Base-by-base conservation (phyloP, 2,888 invertebrate species). In the Nasonovia ribisnigri region DNA sequence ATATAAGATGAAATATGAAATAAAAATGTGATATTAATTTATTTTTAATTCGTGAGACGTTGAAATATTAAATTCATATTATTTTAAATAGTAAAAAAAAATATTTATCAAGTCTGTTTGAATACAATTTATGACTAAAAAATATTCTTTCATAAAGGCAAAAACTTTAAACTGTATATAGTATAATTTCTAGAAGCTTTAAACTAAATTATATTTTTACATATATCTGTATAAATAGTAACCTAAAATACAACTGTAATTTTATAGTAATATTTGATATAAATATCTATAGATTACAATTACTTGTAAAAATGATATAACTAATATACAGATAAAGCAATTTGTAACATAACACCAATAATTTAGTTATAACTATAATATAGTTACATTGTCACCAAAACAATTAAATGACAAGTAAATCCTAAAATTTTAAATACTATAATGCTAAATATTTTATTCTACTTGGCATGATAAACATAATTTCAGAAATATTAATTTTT, bases 121-220 rank as follows among this genome's bases (percentile, higher is more conserved):
- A 91, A 84, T 91, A 43, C 20, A 92, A 86, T 48, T 86, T 60
- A 46, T 57, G n/a, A 54, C 11, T 54, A 86, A 86, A 86, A 86
- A 57, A 86, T n/a, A 84, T 46, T 26, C 29, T 5, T 84, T 77
- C 46, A 67, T 77, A 48, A 77, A n/a, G 26, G 51, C 36, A 36
- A 90, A 16, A 51, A 77, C 48, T 51, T 77, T 36, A 51, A 77
- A 90, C 11, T 8, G 3, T 20, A 84, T 54, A 42, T 29, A 51
- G 36, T 43, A 54, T 51, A 51, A 51, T 13, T n/a, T 20, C 29
- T 54, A 84, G 36, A 43, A n/a, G 20, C 54, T 84, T 54, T 29
- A 57, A 43, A 91, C 24, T 77, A 84, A 43, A 54, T 91, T 91
- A 42, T 91, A 91, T 54, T 51, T 36, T 77, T 3, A 77, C 36